Evolutionary conservation across 2,797 vertebrate genomes (phyloP).

Genomic region (Iguana delicatissima): DNA sequence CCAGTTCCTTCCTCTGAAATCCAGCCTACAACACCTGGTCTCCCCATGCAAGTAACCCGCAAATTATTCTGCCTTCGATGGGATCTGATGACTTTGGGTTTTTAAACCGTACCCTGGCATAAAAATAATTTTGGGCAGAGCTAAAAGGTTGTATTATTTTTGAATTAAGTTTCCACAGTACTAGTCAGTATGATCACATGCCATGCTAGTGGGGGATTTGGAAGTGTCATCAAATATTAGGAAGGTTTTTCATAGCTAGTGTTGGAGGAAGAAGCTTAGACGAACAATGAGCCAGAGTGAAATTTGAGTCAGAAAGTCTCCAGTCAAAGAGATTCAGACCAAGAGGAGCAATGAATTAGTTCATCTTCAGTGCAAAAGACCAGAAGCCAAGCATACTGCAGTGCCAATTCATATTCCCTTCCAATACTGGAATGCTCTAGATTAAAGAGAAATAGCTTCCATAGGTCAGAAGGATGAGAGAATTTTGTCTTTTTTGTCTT

Average conservation of each 20-base stretch:
- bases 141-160: neutral
- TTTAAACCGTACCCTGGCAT: neutral
- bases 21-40: too few relatives aligned
- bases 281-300: neutral
- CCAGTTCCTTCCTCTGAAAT: too few relatives aligned
- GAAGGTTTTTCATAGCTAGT: neutral
- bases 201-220: too few relatives aligned
- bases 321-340: neutral
- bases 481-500: neutral
- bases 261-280: constrained; percentile 17
- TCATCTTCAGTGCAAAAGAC: neutral
- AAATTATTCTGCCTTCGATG: too few relatives aligned
- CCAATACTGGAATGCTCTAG: neutral
- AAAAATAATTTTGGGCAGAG: constrained; percentile 6
- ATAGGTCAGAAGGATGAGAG: neutral
- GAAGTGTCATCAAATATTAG: too few relatives aligned
- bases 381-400: neutral
- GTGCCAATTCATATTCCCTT: neutral
- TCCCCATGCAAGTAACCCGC: too few relatives aligned
- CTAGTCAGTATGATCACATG: too few relatives aligned
- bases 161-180: too few relatives aligned
- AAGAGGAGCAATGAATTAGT: neutral
- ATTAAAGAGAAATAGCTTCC: neutral
- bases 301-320: neutral
- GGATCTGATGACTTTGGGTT: neutral